Conservation (phyloP, 2,888 invertebrate genomes). For the Pandemis corylana region DNA sequence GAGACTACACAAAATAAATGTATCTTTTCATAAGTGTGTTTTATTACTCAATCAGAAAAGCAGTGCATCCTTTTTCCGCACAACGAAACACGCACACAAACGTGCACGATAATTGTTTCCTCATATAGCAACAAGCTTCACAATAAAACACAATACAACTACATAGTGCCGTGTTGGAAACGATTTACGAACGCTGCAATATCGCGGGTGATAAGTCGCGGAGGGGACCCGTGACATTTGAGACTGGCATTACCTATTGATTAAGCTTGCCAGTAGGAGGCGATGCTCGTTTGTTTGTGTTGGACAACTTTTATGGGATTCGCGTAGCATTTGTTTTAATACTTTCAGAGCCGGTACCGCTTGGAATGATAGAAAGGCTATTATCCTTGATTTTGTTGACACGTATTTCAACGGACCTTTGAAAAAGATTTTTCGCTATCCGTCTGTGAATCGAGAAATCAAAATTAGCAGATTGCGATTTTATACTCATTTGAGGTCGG, state of each 20-base stretch:
- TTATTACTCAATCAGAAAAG: no score
- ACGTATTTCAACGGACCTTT: no score
- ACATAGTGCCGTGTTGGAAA: slow-evolving; percentile 54
- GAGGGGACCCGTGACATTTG: slow-evolving; percentile 56
- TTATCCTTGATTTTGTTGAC: no score
- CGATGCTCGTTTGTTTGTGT: slow-evolving; percentile 16
- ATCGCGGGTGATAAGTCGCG: slow-evolving; percentile 59
- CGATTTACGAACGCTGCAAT: slow-evolving; percentile 66
- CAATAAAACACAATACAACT: slow-evolving; percentile 3
- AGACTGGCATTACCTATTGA: slow-evolving; percentile 45
- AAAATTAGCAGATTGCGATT: no score
- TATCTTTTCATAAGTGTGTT: no score
- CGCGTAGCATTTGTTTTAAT: neutral
- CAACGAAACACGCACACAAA: neutral
- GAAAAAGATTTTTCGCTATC: no score
- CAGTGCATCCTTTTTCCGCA: neutral
- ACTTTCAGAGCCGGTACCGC: neutral
- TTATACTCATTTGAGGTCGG: no score
- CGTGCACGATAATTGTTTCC: neutral
- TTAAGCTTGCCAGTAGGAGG: slow-evolving; percentile 32
- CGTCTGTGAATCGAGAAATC: no score
- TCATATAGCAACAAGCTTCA: neutral
- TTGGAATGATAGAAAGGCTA: no score
- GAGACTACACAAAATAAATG: no score
- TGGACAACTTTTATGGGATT: neutral